phyloP scores from a whole-genome alignment of 2,888 invertebrate species.

The Rhamnusium bicolor region DNA sequence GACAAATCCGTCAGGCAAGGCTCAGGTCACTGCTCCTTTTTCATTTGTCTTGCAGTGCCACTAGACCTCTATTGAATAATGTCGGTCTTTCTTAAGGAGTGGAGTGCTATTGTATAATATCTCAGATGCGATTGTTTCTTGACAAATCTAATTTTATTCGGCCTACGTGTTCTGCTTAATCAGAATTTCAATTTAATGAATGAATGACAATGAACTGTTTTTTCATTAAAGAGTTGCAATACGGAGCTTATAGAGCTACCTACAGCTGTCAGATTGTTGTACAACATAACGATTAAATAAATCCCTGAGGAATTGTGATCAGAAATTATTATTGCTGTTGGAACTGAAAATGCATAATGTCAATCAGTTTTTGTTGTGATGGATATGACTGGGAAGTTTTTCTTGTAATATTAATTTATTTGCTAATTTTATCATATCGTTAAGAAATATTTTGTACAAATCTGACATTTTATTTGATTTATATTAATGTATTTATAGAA shows the following conservation, averaged over 20 bases:
- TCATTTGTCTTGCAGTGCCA: slow-evolving; percentile 35
- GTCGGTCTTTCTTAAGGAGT: slow-evolving; percentile 27
- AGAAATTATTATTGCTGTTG: background rate
- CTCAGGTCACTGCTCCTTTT: slow-evolving; percentile 33
- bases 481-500: no score
- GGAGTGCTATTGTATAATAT: slow-evolving; percentile 29
- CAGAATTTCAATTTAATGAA: background rate
- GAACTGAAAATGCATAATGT: no score
- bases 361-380: no score
- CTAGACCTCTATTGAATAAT: slow-evolving; percentile 35
- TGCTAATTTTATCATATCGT: no score
- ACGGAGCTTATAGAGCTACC: background rate
- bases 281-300: background rate
- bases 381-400: no score
- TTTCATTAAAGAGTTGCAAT: slow-evolving; percentile 1
- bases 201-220: background rate
- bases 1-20: slow-evolving; percentile 24
- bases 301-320: background rate
- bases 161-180: slow-evolving; percentile 25
- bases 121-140: slow-evolving; percentile 38
- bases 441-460: no score
- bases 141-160: slow-evolving; percentile 36
- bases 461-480: no score
- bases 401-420: no score
- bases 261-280: background rate